Conservation (phyloP, 2,888 invertebrate genomes). For the Drosophila picticornis region DNA sequence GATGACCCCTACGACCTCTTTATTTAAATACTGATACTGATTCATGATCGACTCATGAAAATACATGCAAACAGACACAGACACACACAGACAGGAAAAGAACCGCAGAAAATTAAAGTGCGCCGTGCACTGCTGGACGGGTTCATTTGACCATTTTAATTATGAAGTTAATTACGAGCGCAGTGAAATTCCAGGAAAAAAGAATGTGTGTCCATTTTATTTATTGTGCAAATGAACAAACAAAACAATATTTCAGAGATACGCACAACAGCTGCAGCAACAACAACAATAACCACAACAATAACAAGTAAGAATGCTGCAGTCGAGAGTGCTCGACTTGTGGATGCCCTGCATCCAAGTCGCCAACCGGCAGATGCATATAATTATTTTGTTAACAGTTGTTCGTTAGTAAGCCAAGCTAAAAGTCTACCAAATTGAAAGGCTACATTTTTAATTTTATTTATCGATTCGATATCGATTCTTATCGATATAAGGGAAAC, state of each 20-base stretch:
- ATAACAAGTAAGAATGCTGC: neutral
- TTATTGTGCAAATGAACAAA: constrained; percentile 55
- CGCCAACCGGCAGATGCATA: neutral
- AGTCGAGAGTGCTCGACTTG: neutral
- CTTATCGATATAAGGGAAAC: neutral
- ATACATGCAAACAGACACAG: neutral
- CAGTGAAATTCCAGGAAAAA: constrained; percentile 56
- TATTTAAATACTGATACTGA: neutral
- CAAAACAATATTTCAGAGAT: constrained; percentile 37
- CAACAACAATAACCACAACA: constrained; percentile 5
- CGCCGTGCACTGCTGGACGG: constrained; percentile 18
- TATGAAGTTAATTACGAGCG: constrained; percentile 67
- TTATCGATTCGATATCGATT: no score
- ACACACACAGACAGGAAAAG: neutral
- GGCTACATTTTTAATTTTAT: neutral
- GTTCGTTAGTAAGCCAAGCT: neutral
- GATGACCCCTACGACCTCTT: neutral
- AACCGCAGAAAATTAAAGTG: constrained; percentile 27
- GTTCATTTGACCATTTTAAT: constrained; percentile 69
- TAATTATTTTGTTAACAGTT: neutral
- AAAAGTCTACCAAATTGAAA: neutral
- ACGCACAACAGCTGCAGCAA: constrained; percentile 2
- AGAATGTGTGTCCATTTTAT: constrained; percentile 53
- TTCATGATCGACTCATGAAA: neutral
- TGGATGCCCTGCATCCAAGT: neutral